Percentiles rank a stretch among this genome's conserved stretches.
Evolutionary conservation across 2,888 invertebrate species (phyloP).

Genomic region (Lepidochrysops patricia): DNA sequence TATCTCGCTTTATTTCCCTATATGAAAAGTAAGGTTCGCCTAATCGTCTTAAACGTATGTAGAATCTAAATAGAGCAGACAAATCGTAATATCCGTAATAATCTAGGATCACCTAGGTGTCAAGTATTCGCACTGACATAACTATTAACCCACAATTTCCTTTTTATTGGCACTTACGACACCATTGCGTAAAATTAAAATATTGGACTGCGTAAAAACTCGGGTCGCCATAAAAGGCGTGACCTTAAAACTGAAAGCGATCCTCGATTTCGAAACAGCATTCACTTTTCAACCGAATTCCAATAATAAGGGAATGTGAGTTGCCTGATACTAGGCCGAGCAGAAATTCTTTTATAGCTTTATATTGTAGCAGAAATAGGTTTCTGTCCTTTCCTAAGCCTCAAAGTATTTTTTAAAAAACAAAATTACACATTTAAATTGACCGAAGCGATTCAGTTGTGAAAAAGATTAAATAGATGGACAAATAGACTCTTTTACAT

Average conservation of each 20-base stretch:
- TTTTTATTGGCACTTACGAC: constrained; percentile 12
- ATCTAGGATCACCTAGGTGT: not conserved
- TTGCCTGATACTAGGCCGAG: no score
- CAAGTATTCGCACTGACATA: not conserved
- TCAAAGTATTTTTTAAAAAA: no score
- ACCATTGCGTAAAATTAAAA: constrained; percentile 17
- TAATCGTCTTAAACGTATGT: no score
- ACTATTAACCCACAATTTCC: not conserved
- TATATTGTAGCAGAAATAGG: no score
- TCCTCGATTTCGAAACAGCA: constrained; percentile 19
- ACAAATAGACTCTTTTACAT: no score
- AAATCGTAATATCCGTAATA: not conserved
- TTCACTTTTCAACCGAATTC: constrained; percentile 24
- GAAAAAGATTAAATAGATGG: no score
- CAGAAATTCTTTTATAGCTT: no score
- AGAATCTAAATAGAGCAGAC: not conserved
- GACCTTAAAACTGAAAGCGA: constrained; percentile 14
- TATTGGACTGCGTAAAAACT: constrained; percentile 16
- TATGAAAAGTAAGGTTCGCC: no score
- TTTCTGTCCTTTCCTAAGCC: no score
- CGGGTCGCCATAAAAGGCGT: constrained; percentile 22
- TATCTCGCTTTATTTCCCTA: no score
- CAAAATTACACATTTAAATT: no score
- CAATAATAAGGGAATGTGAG: no score
- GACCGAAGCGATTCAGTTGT: not conserved